Base-by-base conservation (phyloP, 2,797 vertebrate genomes). In the Nasua narica region DNA sequence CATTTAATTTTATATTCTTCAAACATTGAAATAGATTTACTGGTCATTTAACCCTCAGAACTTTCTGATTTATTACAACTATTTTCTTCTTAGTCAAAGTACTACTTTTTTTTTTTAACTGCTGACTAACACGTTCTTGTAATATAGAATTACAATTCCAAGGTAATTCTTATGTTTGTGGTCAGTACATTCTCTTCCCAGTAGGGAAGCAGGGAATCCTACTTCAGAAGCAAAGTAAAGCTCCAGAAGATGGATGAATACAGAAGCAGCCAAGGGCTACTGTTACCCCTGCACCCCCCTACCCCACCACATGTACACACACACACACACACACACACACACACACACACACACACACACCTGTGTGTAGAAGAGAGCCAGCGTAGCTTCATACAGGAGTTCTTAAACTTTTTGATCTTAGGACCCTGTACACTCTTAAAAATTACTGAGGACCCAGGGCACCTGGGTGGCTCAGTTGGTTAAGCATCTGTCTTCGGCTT, bases 1-100 rank as follows among this genome's bases (percentile, higher is more conserved):
- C 19, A n/a, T 85, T 90, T 93, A n/a, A 62, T 84, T 93, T 91
- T 83, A 40, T 85, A 9, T 77, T 90, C 65, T 95, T 96, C 25
- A 87, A 23, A 35, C 29, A 56, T 69, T 94, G 13, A 58, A 8
- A 56, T 87, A 89, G 35, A 19, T 90, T 91, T 91, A 4, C 15
- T 89, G 21, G 14, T 32, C 32, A n/a, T 96, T 94, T 62, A 43
- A 85, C 62, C 10, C 16, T 88, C 2, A 72, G 65, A 87, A 62
- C 72, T 82, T 93, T 96, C 67, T 40, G 67, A n/a, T 40, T 78
- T 94, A 87, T 62, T 93, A 60, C 87, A 90, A 83, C 43, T 76
- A 46, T 58, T 74, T 79, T 77, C 76, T 82, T 37, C 82, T 85
- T 81, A 92, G n/a, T 89, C 15, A 92, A 67, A 56, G 82, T 29